These are phyloP conservation scores for Perccottus glenii DNA, from an alignment of 2,113 vertebrate species.

Conservation along the genomic window DNA sequence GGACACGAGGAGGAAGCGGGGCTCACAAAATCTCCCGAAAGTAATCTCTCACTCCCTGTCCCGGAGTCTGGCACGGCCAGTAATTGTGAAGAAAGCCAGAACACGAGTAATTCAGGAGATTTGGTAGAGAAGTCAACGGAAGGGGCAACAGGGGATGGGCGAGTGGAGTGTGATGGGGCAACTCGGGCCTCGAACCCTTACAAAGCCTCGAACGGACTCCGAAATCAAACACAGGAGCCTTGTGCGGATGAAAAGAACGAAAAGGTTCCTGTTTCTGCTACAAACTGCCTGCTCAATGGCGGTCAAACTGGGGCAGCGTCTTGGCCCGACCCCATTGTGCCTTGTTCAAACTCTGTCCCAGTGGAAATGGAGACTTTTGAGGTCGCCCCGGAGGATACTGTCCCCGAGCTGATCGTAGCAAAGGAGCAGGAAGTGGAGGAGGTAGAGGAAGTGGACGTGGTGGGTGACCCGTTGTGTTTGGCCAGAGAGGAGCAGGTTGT, in stretches of 20 bases:
- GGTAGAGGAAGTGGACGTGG: constrained; percentile 92
- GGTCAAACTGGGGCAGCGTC: constrained; percentile 83
- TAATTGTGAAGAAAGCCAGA: constrained; percentile 83
- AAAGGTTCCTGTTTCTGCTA: constrained; percentile 80
- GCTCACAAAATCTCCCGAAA: constrained; percentile 75
- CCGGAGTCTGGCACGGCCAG: constrained; percentile 77
- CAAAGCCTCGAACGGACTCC: constrained; percentile 89
- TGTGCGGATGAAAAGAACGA: constrained; percentile 77
- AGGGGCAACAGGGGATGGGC: constrained; percentile 80
- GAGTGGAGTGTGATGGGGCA: constrained; percentile 77
- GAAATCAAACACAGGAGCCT: constrained; percentile 81
- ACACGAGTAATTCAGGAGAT: constrained; percentile 84
- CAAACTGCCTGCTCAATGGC: constrained; percentile 84
- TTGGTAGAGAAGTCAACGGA: constrained; percentile 84
- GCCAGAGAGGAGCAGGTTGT: constrained; percentile 85
- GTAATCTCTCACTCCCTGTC: constrained; percentile 73
- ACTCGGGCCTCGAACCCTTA: constrained; percentile 78
- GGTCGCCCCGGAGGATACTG: constrained; percentile 69
- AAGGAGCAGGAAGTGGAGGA: constrained; percentile 88
- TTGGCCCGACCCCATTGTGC: constrained; percentile 90
- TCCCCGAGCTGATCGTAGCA: constrained; percentile 82
- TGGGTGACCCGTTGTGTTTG: constrained; percentile 85
- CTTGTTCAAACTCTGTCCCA: constrained; percentile 89
- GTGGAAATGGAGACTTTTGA: constrained; percentile 75
- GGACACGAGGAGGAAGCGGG: constrained; percentile 85